A percentile compares a stretch with the other conserved stretches of the same genome.
Evolutionary conservation across 2,888 invertebrate genomes (phyloP).

Genomic region (Tridacna gigas): DNA sequence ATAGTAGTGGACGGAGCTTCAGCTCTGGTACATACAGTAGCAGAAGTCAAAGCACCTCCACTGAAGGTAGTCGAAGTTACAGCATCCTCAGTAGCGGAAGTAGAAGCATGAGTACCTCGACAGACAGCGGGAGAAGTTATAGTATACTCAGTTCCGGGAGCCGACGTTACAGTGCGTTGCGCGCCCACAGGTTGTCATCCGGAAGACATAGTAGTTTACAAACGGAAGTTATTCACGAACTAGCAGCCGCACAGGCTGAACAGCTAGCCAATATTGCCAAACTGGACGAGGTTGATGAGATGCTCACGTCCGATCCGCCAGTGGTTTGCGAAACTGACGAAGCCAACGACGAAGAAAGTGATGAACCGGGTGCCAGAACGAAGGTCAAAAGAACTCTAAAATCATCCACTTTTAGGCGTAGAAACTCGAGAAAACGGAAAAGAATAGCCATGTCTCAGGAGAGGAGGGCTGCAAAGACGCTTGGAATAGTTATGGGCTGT

Average conservation of each 20-base stretch:
- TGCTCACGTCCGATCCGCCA: conserved; percentile 1
- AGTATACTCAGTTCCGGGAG: conserved; percentile 36
- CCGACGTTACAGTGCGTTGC: conserved; percentile 40
- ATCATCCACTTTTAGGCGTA: conserved; percentile 48
- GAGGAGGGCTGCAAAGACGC: conserved; percentile 92
- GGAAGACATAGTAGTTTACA: conserved; percentile 56
- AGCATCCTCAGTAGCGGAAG: conserved; percentile 41
- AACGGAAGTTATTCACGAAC: conserved; percentile 61
- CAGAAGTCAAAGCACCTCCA: conserved; percentile 43
- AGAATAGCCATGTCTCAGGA: conserved; percentile 77
- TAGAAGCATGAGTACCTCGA: conserved; percentile 46
- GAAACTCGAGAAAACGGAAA: conserved; percentile 61
- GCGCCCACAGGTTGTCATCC: conserved; percentile 39
- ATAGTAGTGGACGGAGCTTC: conserved; percentile 48
- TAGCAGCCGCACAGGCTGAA: conserved; percentile 37
- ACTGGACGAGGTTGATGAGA: conserved; percentile 16
- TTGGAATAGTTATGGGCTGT: conserved; percentile 98
- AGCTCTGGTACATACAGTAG: conserved; percentile 49
- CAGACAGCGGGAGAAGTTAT: conserved; percentile 48
- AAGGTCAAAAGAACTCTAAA: conserved; percentile 35
- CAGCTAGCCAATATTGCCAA: conserved; percentile 1
- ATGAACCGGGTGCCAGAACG: conserved; percentile 21
- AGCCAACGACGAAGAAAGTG: conserved; percentile 39
- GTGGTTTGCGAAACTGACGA: conserved; percentile 11
- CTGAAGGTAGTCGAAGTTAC: conserved; percentile 37